Evolutionary conservation across 2,113 vertebrate species (phyloP).

Genomic region (Phalacrocorax aristotelis): DNA sequence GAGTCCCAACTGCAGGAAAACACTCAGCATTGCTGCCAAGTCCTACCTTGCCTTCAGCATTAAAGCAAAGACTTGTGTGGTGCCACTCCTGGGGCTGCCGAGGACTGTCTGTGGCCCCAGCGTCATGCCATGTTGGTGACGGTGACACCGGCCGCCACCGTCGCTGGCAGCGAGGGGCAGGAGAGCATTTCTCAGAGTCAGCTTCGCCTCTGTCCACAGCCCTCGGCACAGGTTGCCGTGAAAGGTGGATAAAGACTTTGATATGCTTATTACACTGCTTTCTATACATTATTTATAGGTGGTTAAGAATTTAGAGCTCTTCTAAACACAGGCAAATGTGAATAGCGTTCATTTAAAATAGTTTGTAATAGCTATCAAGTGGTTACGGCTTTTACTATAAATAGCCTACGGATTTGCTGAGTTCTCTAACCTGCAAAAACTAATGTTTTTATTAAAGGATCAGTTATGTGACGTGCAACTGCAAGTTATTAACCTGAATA

Average conservation of each 20-base stretch:
- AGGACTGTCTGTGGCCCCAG: not conserved
- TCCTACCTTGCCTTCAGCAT: not conserved
- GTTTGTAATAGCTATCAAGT: not conserved
- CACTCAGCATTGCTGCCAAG: not conserved
- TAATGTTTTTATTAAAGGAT: no score
- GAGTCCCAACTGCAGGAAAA: not conserved
- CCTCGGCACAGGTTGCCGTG: not conserved
- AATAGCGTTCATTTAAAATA: not conserved
- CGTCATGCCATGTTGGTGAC: rapidly evolving
- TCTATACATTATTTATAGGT: not conserved
- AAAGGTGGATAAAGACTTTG: not conserved
- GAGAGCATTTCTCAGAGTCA: not conserved
- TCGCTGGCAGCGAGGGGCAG: not conserved
- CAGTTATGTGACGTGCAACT: not conserved
- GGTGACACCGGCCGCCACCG: rapidly evolving
- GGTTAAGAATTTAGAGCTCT: not conserved
- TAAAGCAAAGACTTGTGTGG: not conserved
- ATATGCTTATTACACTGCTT: rapidly evolving
- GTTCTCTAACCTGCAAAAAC: not conserved
- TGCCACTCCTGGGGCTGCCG: not conserved
- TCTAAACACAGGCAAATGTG: not conserved
- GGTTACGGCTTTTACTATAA: not conserved
- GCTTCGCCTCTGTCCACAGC: not conserved
- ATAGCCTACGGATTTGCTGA: not conserved
- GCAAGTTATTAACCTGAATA: not conserved